Conservation (phyloP, 1,140 invertebrate genomes). For the Druon quercuslanigerum region DNA sequence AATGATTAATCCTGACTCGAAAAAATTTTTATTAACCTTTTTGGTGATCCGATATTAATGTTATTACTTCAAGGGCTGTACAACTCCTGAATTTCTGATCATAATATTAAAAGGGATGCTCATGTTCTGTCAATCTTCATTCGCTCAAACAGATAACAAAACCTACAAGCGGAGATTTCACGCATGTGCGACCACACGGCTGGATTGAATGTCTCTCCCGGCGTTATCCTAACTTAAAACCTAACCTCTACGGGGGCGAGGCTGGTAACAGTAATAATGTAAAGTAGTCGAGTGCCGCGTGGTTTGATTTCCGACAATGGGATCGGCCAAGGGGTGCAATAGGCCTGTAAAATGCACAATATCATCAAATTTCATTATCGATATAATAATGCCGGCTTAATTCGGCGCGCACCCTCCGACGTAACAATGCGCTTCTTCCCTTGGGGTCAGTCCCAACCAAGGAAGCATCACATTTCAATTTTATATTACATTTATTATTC, state of each 20-base stretch:
- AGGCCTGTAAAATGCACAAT: conserved; percentile 72
- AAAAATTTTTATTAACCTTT: not conserved
- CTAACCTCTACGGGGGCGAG: conserved; percentile 42
- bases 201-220: conserved; percentile 59
- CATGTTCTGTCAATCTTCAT: conserved; percentile 28
- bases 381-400: conserved; percentile 73
- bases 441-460: conserved; percentile 39
- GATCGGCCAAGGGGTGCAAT: conserved; percentile 41
- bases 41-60: not conserved
- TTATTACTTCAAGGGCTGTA: not conserved
- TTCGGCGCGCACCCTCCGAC: conserved; percentile 56
- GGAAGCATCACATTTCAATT: conserved; percentile 26
- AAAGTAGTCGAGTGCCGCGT: conserved; percentile 52
- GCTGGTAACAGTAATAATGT: conserved; percentile 60
- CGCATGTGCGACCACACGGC: conserved; percentile 57
- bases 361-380: conserved; percentile 76
- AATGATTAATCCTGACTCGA: not conserved
- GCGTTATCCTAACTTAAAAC: conserved; percentile 40
- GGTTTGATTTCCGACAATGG: conserved; percentile 69
- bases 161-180: conserved; percentile 63
- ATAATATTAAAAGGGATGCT: not conserved
- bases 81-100: not conserved
- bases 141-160: conserved; percentile 58
- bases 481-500: conserved; percentile 12
- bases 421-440: conserved; percentile 32